Conservation (phyloP, 2,113 vertebrate genomes). For the Antennarius striatus region DNA sequence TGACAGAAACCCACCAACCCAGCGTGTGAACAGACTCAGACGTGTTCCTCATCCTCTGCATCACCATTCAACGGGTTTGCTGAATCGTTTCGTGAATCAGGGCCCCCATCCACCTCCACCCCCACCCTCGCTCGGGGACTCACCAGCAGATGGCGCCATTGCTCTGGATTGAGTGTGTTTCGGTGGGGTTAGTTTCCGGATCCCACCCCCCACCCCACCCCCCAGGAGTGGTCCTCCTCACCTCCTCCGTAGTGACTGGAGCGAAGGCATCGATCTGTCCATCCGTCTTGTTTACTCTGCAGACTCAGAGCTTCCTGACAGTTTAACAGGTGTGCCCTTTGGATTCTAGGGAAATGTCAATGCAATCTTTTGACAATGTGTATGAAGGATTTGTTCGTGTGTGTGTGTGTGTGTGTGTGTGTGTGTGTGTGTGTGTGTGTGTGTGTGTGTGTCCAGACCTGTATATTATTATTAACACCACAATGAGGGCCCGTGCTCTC, state of each 20-base stretch:
- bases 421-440: conserved; percentile 39
- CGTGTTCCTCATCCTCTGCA: too few relatives aligned
- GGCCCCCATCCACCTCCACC: too few relatives aligned
- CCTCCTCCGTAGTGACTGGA: neutral
- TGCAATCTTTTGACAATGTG: conserved; percentile 1
- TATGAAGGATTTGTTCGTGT: conserved; percentile 15
- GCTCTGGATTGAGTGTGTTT: conserved; percentile 29
- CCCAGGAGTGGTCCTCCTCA: neutral
- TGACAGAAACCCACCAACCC: too few relatives aligned
- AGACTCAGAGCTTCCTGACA: conserved; percentile 25
- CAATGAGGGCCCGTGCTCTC: neutral
- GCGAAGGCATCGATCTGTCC: conserved; percentile 32
- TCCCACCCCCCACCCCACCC: too few relatives aligned
- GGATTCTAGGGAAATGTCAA: conserved; percentile 51
- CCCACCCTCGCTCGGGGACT: neutral
- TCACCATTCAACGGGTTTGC: too few relatives aligned
- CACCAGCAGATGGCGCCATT: conserved; percentile 65
- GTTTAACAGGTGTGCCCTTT: conserved; percentile 60
- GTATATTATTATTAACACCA: too few relatives aligned
- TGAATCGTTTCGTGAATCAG: too few relatives aligned
- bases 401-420: conserved; percentile 15
- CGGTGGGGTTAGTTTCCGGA: too few relatives aligned
- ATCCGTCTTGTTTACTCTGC: conserved; percentile 39
- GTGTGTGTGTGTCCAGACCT: conserved; percentile 11
- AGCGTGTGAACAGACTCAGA: too few relatives aligned